Percentiles rank a stretch among this genome's conserved stretches.
Conservation (phyloP, 2,888 invertebrate species). For the Exocentrus adspersus region DNA sequence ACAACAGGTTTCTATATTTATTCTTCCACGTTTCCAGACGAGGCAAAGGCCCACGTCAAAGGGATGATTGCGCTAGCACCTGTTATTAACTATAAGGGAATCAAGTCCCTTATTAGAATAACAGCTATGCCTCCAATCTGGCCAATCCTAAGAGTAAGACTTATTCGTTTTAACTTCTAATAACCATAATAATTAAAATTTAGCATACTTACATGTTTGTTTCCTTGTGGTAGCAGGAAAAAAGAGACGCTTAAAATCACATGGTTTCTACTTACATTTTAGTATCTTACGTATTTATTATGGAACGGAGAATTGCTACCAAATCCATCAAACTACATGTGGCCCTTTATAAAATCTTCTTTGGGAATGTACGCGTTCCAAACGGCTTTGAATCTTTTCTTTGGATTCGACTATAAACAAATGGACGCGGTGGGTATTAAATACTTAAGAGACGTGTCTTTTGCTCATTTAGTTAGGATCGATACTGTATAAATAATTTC, state of each 20-base stretch:
- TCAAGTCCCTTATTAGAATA: constrained; percentile 18
- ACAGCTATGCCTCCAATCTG: constrained; percentile 13
- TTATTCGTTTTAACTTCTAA: too few species aligned
- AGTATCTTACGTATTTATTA: constrained; percentile 32
- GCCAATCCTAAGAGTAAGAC: constrained; percentile 32
- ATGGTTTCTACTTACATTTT: too few species aligned
- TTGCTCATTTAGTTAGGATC: too few species aligned
- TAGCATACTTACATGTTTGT: too few species aligned
- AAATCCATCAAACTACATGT: constrained; percentile 26
- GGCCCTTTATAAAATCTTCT: constrained; percentile 23
- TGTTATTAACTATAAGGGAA: constrained; percentile 31
- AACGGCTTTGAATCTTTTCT: constrained; percentile 25
- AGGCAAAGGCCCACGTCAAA: constrained; percentile 32
- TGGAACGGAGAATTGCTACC: constrained; percentile 42
- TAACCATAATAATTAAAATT: too few species aligned
- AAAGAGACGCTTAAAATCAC: too few species aligned
- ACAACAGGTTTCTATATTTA: constrained; percentile 36
- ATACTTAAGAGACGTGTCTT: too few species aligned
- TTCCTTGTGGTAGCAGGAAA: too few species aligned
- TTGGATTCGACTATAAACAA: constrained; percentile 43
- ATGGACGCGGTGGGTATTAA: constrained; percentile 47
- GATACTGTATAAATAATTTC: too few species aligned
- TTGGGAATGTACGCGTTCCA: constrained; percentile 38
- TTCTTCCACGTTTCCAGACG: constrained; percentile 32
- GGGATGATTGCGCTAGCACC: constrained; percentile 39